Evolutionary conservation across 1,140 invertebrate genomes (phyloP).

Genomic region (Ceratina australensis): DNA sequence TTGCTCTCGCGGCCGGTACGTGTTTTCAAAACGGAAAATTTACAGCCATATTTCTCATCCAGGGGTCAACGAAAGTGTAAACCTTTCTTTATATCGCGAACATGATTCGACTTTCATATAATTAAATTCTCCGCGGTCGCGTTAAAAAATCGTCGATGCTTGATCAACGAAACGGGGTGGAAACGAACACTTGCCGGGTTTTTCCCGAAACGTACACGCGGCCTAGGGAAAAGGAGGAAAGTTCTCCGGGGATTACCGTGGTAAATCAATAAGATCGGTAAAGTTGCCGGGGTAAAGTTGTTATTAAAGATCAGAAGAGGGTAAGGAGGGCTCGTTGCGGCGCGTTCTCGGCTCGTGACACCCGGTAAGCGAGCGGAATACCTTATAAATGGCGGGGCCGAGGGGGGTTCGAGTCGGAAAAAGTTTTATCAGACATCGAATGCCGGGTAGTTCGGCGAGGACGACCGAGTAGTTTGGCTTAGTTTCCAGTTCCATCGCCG

Average conservation of each 20-base stretch:
- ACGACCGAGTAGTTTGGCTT: conserved; percentile 69
- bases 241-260: conserved; percentile 39
- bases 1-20: background rate
- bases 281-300: conserved; percentile 53
- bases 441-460: conserved; percentile 58
- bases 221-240: background rate
- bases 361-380: conserved; percentile 61
- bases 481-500: conserved; percentile 65
- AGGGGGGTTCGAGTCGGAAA: conserved; percentile 40
- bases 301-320: conserved; percentile 61
- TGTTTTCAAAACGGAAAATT: background rate
- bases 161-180: no score
- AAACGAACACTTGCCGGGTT: background rate
- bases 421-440: conserved; percentile 73
- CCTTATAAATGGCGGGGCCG: conserved; percentile 57
- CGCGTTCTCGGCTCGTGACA: conserved; percentile 53
- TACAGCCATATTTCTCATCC: background rate
- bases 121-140: no score
- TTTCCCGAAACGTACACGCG: background rate
- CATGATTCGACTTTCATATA: no score
- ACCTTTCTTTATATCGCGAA: no score
- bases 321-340: conserved; percentile 40
- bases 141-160: no score
- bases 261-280: conserved; percentile 55
- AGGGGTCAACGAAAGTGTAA: no score